Evolutionary conservation across 2,797 vertebrate genomes (phyloP).

Genomic region (Hemitrygon akajei): DNA sequence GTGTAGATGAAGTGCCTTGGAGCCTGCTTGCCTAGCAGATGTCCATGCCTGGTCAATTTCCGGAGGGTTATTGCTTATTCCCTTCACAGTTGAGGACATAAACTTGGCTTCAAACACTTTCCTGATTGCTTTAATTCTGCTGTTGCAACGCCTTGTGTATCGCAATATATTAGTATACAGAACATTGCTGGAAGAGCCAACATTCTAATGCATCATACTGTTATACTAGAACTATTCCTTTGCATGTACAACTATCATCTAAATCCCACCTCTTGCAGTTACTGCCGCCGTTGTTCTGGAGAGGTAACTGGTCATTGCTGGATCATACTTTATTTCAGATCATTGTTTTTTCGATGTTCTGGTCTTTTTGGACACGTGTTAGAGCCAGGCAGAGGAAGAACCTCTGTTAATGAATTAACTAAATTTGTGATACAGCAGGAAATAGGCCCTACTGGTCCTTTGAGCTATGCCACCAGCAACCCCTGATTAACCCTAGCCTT

Average conservation of each 20-base stretch:
- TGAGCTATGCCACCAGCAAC: no score
- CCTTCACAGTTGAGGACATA: not conserved
- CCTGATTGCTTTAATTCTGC: not conserved
- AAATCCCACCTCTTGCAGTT: not conserved
- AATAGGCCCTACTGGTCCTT: no score
- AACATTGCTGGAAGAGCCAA: not conserved
- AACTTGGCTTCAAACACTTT: not conserved
- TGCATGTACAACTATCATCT: not conserved
- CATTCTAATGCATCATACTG: not conserved
- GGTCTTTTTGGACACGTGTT: not conserved
- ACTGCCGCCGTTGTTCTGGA: not conserved
- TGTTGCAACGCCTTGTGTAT: not conserved
- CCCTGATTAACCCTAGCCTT: no score
- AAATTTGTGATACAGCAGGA: no score
- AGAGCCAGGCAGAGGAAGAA: not conserved
- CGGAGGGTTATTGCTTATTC: not conserved
- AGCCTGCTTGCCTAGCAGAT: not conserved
- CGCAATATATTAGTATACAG: not conserved
- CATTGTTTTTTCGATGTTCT: not conserved
- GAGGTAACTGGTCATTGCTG: not conserved
- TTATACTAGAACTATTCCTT: not conserved
- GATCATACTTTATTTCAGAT: not conserved
- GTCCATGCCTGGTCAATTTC: not conserved
- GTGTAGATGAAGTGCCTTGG: not conserved
- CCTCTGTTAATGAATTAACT: not conserved